phyloP scores from a whole-genome alignment of 2,113 vertebrate species.

The Phyllostomus discolor region DNA sequence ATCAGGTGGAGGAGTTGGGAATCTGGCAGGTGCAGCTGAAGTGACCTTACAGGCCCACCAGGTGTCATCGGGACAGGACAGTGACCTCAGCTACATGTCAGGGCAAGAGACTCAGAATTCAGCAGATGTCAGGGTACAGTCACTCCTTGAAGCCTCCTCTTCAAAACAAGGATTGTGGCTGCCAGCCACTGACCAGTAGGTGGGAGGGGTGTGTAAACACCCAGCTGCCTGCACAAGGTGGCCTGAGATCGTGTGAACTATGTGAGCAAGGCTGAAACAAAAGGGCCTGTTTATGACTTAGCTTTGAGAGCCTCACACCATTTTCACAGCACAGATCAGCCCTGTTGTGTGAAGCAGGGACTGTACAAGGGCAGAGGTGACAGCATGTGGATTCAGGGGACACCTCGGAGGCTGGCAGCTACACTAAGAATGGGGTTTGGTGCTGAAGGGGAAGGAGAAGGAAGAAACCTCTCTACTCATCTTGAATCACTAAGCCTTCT shows the following conservation, averaged over 20 bases:
- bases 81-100: not conserved
- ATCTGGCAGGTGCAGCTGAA: not conserved
- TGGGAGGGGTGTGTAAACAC: not conserved
- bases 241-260: not conserved
- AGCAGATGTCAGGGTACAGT: not conserved
- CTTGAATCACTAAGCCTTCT: not conserved
- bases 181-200: not conserved
- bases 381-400: not conserved
- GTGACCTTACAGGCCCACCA: not conserved
- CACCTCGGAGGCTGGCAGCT: not conserved
- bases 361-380: too few relatives aligned
- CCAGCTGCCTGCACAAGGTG: not conserved
- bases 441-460: not conserved
- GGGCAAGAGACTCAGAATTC: not conserved
- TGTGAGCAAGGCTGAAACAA: not conserved
- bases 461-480: not conserved
- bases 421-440: not conserved
- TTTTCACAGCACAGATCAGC: not conserved
- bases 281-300: not conserved
- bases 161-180: fast-evolving
- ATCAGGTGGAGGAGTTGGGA: not conserved
- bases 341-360: too few relatives aligned
- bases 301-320: not conserved
- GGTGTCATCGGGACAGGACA: not conserved
- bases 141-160: not conserved